These are phyloP conservation scores for Ctenicera cuprea DNA, from an alignment of 2,888 invertebrate genomes.

Conservation along the genomic window DNA sequence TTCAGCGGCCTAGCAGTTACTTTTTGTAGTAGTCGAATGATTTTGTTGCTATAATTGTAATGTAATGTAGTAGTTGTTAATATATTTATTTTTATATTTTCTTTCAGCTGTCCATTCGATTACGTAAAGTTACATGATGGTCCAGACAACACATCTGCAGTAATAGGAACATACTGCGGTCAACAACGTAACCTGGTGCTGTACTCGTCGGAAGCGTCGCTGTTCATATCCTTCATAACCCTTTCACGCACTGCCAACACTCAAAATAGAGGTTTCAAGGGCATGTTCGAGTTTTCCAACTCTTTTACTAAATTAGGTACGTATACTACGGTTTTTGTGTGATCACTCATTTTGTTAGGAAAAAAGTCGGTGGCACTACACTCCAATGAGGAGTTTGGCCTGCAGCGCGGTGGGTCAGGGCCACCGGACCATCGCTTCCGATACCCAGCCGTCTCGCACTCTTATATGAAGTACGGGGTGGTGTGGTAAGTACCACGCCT, in stretches of 20 bases:
- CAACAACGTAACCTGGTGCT: slow-evolving; percentile 97
- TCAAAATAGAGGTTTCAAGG: slow-evolving; percentile 98
- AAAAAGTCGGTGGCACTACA: no score
- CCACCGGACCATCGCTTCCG: no score
- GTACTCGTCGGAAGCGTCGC: slow-evolving; percentile 93
- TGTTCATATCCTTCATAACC: slow-evolving; percentile 94
- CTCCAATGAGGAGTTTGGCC: no score
- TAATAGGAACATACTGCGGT: slow-evolving; percentile 98
- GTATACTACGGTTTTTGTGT: slow-evolving; percentile 60
- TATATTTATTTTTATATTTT: neutral
- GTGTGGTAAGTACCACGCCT: no score
- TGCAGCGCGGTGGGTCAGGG: no score
- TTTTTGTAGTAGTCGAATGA: no score
- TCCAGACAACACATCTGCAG: slow-evolving; percentile 88
- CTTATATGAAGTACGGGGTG: no score
- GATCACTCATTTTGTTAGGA: no score
- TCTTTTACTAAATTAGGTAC: slow-evolving; percentile 98
- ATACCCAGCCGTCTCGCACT: no score
- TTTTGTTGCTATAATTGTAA: no score
- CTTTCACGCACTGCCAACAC: slow-evolving; percentile 93
- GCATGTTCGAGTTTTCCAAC: slow-evolving; percentile 98
- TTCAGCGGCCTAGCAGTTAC: no score
- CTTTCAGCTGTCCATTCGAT: slow-evolving; percentile 96
- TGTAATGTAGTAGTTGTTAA: no score
- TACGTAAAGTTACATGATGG: slow-evolving; percentile 98